phyloP scores from a whole-genome alignment of 2,113 vertebrate species.

The Psettodes erumei region DNA sequence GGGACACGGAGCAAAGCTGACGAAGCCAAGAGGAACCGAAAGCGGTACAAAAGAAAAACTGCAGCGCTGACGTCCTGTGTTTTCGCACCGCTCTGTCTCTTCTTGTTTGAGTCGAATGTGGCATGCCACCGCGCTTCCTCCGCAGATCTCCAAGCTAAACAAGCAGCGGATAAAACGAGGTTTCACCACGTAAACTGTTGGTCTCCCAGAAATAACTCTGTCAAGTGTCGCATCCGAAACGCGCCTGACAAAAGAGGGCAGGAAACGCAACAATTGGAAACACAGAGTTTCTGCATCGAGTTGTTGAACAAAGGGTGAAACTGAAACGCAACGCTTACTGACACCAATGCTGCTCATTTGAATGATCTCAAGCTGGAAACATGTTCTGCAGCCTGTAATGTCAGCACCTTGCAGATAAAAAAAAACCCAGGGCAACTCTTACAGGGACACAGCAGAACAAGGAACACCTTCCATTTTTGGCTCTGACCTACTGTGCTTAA shows the following conservation, averaged over 20 bases:
- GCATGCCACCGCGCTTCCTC: conserved; percentile 42
- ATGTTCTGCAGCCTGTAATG: background rate
- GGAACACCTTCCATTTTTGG: conserved; percentile 39
- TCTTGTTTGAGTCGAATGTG: conserved; percentile 53
- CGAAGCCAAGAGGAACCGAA: conserved; percentile 7
- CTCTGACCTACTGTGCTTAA: conserved; percentile 47
- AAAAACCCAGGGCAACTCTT: background rate
- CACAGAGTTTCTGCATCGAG: background rate
- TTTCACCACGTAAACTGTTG: conserved; percentile 48
- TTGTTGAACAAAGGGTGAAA: background rate
- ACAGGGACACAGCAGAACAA: conserved; percentile 9
- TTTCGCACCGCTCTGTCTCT: conserved; percentile 24
- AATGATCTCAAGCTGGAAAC: background rate
- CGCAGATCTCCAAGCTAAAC: conserved; percentile 48
- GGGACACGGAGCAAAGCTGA: conserved; percentile 16
- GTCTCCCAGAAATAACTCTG: conserved; percentile 42
- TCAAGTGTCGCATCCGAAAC: conserved; percentile 45
- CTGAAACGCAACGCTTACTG: background rate
- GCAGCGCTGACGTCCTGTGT: background rate
- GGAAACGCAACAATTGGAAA: background rate
- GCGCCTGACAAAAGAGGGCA: conserved; percentile 14
- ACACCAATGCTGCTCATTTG: background rate
- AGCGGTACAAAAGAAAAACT: conserved; percentile 19
- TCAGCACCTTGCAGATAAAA: background rate
- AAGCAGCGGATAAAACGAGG: conserved; percentile 52